These are phyloP conservation scores for Eledona agricola DNA, from an alignment of 2,888 invertebrate genomes.

Conservation along the genomic window DNA sequence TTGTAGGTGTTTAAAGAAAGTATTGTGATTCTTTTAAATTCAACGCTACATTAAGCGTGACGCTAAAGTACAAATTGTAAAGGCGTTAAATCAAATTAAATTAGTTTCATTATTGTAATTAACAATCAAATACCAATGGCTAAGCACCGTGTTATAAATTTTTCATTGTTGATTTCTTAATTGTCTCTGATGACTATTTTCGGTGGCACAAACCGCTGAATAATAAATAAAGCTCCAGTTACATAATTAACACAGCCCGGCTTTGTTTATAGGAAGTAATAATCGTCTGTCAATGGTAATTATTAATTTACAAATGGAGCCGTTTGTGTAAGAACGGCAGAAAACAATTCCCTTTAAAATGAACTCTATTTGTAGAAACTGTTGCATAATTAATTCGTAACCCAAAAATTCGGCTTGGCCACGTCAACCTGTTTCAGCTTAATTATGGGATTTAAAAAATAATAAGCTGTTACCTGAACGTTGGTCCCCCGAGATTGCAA, in stretches of 20 bases:
- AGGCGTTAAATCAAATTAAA: background rate
- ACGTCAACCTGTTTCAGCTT: no score
- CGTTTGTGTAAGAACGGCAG: no score
- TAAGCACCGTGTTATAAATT: no score
- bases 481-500: background rate
- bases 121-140: background rate
- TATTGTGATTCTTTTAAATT: slow-evolving; percentile 2
- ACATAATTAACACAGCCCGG: slow-evolving; percentile 1
- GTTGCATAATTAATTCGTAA: no score
- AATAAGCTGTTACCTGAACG: no score
- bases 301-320: no score
- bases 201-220: background rate
- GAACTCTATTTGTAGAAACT: no score
- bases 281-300: slow-evolving; percentile 5
- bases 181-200: background rate
- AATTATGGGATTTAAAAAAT: no score
- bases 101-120: slow-evolving; percentile 3
- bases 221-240: slow-evolving; percentile 1
- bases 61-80: slow-evolving; percentile 1
- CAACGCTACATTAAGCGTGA: slow-evolving; percentile 8
- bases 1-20: no score
- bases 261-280: slow-evolving; percentile 8
- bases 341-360: slow-evolving; percentile 8
- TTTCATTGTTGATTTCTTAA: background rate
- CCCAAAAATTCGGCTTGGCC: no score